phyloP scores from a whole-genome alignment of 2,797 vertebrate genomes.

The Mycteria americana region DNA sequence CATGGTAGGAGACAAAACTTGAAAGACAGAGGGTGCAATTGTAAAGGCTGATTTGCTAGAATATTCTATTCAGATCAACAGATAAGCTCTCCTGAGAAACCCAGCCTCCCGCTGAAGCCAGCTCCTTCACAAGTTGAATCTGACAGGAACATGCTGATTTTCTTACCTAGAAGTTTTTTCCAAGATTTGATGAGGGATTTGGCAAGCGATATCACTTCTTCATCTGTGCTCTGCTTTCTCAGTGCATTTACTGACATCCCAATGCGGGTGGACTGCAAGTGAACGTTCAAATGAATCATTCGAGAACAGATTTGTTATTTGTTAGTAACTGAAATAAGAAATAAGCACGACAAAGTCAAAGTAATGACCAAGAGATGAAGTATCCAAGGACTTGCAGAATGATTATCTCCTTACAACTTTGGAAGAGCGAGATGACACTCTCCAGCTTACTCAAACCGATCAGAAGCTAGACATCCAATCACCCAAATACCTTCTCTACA shows the following conservation, averaged over 20 bases:
- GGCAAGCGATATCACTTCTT: slow-evolving; percentile 90
- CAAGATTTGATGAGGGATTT: slow-evolving; percentile 96
- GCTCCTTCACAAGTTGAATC: not conserved
- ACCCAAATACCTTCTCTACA: not conserved
- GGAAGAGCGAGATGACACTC: not conserved
- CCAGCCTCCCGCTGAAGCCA: not conserved
- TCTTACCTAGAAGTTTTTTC: slow-evolving; percentile 93
- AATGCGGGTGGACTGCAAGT: slow-evolving; percentile 87
- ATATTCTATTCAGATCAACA: not conserved
- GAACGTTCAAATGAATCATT: not conserved
- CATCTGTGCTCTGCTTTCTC: slow-evolving; percentile 92
- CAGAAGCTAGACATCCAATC: not conserved
- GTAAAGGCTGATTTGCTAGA: not conserved
- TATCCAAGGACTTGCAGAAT: not conserved
- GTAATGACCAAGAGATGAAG: not conserved
- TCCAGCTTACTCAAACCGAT: not conserved
- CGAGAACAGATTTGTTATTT: not conserved
- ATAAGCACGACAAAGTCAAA: not conserved
- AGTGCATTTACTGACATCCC: slow-evolving; percentile 96
- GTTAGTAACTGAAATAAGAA: not conserved
- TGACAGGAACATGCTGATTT: not conserved
- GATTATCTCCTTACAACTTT: not conserved
- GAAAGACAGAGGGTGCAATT: not conserved
- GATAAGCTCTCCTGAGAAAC: not conserved
- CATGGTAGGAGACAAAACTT: not conserved